Percentiles rank a stretch among this genome's conserved stretches.
Evolutionary conservation across 2,888 invertebrate genomes (phyloP).

Genomic region (Zhuqinia jingwanae): DNA sequence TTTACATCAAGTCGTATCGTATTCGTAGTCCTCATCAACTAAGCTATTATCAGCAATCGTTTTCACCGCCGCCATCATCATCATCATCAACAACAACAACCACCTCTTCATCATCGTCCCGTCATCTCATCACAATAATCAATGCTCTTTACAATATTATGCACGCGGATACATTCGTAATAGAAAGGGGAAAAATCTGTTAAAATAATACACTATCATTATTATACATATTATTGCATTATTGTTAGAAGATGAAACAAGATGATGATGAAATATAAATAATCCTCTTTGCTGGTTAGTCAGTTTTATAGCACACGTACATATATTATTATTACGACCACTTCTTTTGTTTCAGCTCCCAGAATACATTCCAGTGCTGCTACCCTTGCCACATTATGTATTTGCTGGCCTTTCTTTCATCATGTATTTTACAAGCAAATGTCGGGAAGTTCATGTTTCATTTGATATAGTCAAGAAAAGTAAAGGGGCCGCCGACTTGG

Average conservation of each 20-base stretch:
- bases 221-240: conserved; percentile 4
- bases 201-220: conserved; percentile 13
- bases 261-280: conserved; percentile 45
- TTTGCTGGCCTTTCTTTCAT: conserved; percentile 51
- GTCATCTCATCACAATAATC: conserved; percentile 39
- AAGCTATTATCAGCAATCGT: conserved; percentile 61
- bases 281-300: conserved; percentile 28
- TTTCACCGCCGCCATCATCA: conserved; percentile 63
- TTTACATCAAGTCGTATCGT: conserved; percentile 48
- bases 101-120: conserved; percentile 42
- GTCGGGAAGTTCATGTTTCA: conserved; percentile 50
- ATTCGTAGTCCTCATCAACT: conserved; percentile 64
- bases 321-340: conserved; percentile 35
- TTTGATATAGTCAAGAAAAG: conserved; percentile 46
- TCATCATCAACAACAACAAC: conserved; percentile 58
- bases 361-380: neutral
- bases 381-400: neutral
- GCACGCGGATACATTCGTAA: neutral
- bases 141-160: conserved; percentile 29
- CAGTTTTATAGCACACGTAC: conserved; percentile 38
- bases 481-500: conserved; percentile 35
- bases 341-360: conserved; percentile 31
- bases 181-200: neutral
- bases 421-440: conserved; percentile 67
- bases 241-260: neutral